Evolutionary conservation across 1,140 invertebrate genomes (phyloP), one percentile per base, ranked within the genome.

Genomic region (Cherax destructor): DNA sequence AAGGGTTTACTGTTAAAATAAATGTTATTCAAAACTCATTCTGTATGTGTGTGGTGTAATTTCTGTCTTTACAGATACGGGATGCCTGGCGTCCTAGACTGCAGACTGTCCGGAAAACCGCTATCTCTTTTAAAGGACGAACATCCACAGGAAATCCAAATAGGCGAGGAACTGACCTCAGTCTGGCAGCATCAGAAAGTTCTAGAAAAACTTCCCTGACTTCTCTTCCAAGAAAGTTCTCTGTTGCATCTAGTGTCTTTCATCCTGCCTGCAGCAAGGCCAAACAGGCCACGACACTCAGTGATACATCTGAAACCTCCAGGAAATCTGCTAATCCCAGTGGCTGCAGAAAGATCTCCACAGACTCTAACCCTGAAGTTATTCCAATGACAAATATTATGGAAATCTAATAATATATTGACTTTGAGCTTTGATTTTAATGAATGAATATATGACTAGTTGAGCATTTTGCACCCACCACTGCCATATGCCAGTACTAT

Each of bases 181-280:
- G 69, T 74, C 7, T 74, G 3, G 24, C n/a, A 74, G 6, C 6
- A 30, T 74, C 69, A 30, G 69, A 74, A 74, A 21, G 16, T 30
- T 74, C 69, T 74, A 74, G 69, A 74, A 74, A 74, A 21, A 74
- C 69, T 30, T 74, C 69, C 9, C n/a, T 74, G 24, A 74, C 69
- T 1, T 74, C 69, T 9, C 24, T 74, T 10, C 69, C 69, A 24
- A 74, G 69, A n/a, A 74, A 74, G 2, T 30, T 30, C 69, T 74
- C 69, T 3, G 24, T 74, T 5, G 69, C 21, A 3, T 74, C 69
- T 3, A 30, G 24, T 74, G 24, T 74, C 69, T 74, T 74, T n/a
- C 24, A 30, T 30, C n/a, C 69, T 11, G 11, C n/a, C 30, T 74
- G n/a, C 21, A 74, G 30, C n/a, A 74, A 30, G 69, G 11, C 21